phyloP scores from a whole-genome alignment of 1,140 invertebrate genomes.

The Drosophila tani region DNA sequence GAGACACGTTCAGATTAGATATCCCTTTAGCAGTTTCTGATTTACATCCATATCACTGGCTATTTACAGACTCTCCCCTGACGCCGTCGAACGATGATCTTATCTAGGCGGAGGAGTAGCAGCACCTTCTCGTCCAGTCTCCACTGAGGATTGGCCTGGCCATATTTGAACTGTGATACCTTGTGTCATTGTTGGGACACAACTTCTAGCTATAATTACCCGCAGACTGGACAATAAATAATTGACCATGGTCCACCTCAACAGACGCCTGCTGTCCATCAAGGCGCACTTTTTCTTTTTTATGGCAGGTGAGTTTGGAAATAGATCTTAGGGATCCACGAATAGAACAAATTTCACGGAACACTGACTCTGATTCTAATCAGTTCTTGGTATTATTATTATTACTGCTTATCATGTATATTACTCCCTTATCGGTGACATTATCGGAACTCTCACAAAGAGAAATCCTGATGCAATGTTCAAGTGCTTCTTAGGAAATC shows the following conservation, averaged over 20 bases:
- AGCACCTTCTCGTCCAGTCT: conserved; percentile 19
- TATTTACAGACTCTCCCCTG: conserved; percentile 40
- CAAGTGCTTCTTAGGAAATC: neutral
- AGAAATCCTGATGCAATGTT: conserved; percentile 13
- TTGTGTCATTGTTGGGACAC: conserved; percentile 9
- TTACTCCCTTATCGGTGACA: conserved; percentile 5
- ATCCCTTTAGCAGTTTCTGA: conserved; percentile 31
- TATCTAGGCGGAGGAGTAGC: conserved; percentile 23
- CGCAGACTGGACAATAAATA: conserved; percentile 59
- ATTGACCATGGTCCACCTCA: conserved; percentile 87
- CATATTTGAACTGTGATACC: conserved; percentile 62
- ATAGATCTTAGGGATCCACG: neutral
- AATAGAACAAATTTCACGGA: neutral
- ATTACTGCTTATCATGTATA: conserved; percentile 8
- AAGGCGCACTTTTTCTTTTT: conserved; percentile 93
- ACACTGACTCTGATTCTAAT: neutral
- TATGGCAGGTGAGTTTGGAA: conserved; percentile 89
- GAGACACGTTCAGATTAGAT: conserved; percentile 34
- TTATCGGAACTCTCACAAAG: conserved; percentile 9
- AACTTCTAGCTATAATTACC: conserved; percentile 5
- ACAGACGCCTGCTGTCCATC: conserved; percentile 89
- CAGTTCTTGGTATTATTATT: neutral
- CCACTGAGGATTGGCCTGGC: conserved; percentile 38
- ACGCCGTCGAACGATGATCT: conserved; percentile 44
- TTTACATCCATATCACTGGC: conserved; percentile 25